Evolutionary conservation across 2,113 vertebrate genomes (phyloP), one percentile per base, ranked within the genome.

Genomic region (Pachypanchax playfairii): DNA sequence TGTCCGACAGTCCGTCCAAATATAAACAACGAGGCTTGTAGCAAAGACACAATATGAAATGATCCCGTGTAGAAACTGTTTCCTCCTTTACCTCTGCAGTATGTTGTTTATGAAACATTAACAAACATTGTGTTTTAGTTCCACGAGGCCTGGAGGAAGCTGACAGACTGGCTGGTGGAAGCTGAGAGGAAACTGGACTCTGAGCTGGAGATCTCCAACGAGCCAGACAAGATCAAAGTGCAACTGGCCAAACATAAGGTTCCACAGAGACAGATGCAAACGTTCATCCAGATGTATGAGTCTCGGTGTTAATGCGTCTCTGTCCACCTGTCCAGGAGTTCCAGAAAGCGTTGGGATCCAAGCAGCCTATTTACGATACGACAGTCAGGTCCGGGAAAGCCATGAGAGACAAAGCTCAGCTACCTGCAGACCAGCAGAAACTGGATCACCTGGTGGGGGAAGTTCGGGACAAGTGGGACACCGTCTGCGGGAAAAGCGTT

Each of bases 221-320:
- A 99, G 80, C 97, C 97, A 0, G 97, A 98, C 90, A 99, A 96
- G 89, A 99, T 99, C 87, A 99, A 98, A 89, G 84, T 98, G 3
- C 97, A 99, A 44, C 93, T 99, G 56, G 88, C 93, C 61, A 99
- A 98, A 69, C 97, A 99, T 87, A 99, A 99, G 95, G 97, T 99
- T 73, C 51, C 14, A 6, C 18, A 12, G 20, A 26, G 3, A 17
- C 14, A 35, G 33, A 2, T 11, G 0, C 24, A 28, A 48, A 3
- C 22, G 2, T 5, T n/a, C n/a, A n/a, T n/a, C n/a, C n/a, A n/a
- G n/a, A n/a, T n/a, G n/a, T n/a, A n/a, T n/a, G n/a, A n/a, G n/a
- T n/a, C n/a, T n/a, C n/a, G n/a, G n/a, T n/a, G n/a, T n/a, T n/a
- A n/a, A n/a, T n/a, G n/a, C n/a, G n/a, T n/a, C n/a, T n/a, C n/a